Evolutionary conservation across 2,888 invertebrate genomes (phyloP).

Genomic region (Xestia rhomboidea): DNA sequence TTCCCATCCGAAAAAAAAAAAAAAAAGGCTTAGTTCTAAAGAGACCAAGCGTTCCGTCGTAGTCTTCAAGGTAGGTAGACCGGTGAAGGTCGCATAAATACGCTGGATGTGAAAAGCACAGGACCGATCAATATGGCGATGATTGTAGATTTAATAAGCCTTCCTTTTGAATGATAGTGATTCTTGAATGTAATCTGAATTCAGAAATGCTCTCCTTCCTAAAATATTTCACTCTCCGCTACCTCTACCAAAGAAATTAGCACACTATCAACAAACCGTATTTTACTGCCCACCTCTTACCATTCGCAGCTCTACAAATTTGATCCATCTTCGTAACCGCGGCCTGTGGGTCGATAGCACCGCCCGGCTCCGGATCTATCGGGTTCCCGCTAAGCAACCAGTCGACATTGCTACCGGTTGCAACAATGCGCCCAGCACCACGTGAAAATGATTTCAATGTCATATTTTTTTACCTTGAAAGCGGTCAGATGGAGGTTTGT

Average conservation of each 20-base stretch:
- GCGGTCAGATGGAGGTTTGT: background rate
- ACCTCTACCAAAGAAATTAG: background rate
- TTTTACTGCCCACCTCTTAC: background rate
- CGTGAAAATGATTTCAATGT: constrained; percentile 27
- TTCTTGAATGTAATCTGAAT: no score
- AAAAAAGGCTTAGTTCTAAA: background rate
- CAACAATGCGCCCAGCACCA: constrained; percentile 20
- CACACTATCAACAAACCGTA: background rate
- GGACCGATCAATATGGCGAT: background rate
- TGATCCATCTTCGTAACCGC: constrained; percentile 31
- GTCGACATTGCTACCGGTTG: constrained; percentile 24
- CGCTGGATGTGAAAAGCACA: background rate
- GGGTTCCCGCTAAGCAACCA: constrained; percentile 54
- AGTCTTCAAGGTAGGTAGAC: background rate
- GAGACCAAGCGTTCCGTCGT: background rate
- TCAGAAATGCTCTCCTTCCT: background rate
- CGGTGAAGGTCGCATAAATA: background rate
- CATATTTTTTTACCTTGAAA: constrained; percentile 13
- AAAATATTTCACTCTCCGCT: background rate
- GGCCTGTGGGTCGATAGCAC: constrained; percentile 56
- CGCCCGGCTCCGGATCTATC: constrained; percentile 63
- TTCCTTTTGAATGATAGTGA: background rate
- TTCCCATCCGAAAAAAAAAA: no score
- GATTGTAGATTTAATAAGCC: background rate
- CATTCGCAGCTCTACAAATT: constrained; percentile 30